Base-by-base conservation (phyloP, 2,113 vertebrate species). In the Cynopterus brachyotis region DNA sequence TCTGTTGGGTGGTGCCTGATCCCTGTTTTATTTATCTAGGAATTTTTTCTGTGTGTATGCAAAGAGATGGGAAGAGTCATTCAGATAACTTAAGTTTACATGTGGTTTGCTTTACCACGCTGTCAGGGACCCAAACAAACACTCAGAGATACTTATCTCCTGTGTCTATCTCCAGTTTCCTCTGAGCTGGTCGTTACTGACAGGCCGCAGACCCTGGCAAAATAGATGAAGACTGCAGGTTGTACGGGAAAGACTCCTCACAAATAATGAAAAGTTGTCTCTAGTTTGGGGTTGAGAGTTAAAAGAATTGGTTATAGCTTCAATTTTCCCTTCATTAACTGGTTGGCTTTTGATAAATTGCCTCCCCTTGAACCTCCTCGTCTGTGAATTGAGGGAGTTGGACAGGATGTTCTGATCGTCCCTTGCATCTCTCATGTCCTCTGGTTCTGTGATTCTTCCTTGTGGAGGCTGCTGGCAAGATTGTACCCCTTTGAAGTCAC, bases 291-390 rank as follows among this genome's bases (percentile, higher is more conserved):
- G 20, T 55, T 91, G 26, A 81, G 57, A 90, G 35, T 73, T 70
- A 50, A 96, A n/a, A 94, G 79, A 80, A 76, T 32, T 87, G 50
- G 42, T 66, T 90, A 8, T 84, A 72, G 45, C 88, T 96, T 97
- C 47, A 80, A 0, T 83, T 89, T 57, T 20, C 91, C 62, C 47
- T 86, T 89, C 83, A 78, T 73, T 93, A 94, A 80, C 78, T 76
- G 42, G 30, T 89, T 85, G 91, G n/a, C 89, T 94, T 96, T 89
- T 94, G 80, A 45, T 91, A 69, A 92, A 59, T 79, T 82, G 30
- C 59, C 42, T 91, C 30, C 73, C 53, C 11, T 76, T 70, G 75
- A 55, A 67, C 10, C 45, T 88, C 55, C 30, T 92, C 17, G 6
- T 80, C 75, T 87, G n/a, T 89, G 70, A 91, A 50, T 64, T 84